Conservation (phyloP, 2,113 vertebrate species). For the Eolophus roseicapilla region DNA sequence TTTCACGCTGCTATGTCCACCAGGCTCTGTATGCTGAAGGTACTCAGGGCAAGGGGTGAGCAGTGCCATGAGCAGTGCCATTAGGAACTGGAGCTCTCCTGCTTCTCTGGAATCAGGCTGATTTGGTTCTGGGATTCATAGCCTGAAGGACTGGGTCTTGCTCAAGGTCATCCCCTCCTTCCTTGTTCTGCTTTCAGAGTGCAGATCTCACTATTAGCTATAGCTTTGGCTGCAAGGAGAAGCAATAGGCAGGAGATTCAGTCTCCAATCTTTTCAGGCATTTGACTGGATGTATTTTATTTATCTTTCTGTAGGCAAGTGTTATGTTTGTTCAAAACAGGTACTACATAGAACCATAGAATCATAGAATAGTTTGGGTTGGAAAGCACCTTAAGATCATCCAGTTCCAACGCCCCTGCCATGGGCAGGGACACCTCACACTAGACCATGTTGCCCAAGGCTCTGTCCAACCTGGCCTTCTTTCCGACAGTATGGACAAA, state of each 20-base stretch:
- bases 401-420: neutral
- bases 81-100: neutral
- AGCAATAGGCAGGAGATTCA: neutral
- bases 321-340: neutral
- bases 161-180: neutral
- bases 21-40: fast-evolving
- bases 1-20: fast-evolving
- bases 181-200: neutral
- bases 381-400: neutral
- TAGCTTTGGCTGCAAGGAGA: neutral
- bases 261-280: neutral
- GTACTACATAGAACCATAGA: neutral
- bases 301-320: neutral
- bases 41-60: neutral
- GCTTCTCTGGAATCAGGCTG: neutral
- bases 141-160: neutral
- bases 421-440: neutral
- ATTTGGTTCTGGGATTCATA: neutral
- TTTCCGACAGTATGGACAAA: neutral
- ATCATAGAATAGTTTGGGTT: neutral
- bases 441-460: neutral
- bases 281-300: neutral
- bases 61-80: neutral
- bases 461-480: neutral
- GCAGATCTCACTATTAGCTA: neutral